phyloP scores from a whole-genome alignment of 2,797 vertebrate species.

The Todus mexicanus region DNA sequence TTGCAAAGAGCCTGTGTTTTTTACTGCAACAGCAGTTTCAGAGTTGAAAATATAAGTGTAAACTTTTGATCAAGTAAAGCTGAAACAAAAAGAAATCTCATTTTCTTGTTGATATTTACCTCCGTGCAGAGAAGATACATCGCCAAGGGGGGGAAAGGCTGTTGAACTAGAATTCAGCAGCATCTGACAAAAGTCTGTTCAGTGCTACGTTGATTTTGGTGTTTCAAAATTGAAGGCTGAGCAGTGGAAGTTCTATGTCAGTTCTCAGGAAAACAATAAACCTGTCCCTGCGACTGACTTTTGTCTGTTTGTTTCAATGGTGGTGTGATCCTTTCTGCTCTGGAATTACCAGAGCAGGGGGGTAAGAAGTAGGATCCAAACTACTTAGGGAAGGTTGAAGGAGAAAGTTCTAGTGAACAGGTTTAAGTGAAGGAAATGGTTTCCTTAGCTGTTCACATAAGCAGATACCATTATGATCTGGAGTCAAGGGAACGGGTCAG shows the following conservation, averaged over 20 bases:
- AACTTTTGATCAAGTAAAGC: conserved; percentile 34
- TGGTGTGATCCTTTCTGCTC: neutral
- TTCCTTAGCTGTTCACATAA: neutral
- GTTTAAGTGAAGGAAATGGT: neutral
- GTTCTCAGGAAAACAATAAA: conserved; percentile 8
- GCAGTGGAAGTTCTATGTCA: neutral
- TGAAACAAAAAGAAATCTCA: conserved; percentile 5
- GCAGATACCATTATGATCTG: neutral
- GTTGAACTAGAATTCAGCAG: neutral
- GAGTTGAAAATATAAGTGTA: neutral
- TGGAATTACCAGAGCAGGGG: neutral
- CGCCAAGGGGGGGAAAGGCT: neutral
- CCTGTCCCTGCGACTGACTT: neutral
- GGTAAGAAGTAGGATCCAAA: neutral
- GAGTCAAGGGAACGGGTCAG: neutral
- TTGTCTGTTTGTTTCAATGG: neutral
- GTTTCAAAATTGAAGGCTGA: neutral
- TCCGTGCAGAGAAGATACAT: conserved; percentile 7
- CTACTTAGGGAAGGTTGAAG: neutral
- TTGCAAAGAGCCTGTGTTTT: conserved; percentile 32
- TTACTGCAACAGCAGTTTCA: neutral
- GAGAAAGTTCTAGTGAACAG: neutral
- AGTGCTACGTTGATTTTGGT: neutral
- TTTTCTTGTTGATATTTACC: conserved; percentile 38
- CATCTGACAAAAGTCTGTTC: neutral